Percentiles rank a stretch among this genome's conserved stretches.
These are phyloP conservation scores for Sphaerophoria taeniata DNA, from an alignment of 2,888 invertebrate genomes.

Conservation along the genomic window DNA sequence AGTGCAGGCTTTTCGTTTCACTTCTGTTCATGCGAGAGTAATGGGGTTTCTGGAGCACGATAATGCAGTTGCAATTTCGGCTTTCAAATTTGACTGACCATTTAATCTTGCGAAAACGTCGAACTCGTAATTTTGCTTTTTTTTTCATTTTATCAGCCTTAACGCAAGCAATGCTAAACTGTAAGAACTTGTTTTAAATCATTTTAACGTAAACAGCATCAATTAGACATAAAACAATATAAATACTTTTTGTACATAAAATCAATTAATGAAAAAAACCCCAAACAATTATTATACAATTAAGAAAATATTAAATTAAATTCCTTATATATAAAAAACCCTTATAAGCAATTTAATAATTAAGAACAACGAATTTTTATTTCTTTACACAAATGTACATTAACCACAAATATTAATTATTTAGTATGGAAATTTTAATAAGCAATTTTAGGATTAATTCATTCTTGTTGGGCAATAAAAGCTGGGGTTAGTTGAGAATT, in stretches of 20 bases:
- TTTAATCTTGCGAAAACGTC: too few relatives aligned
- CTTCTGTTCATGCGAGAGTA: too few relatives aligned
- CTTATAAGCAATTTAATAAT: conserved; percentile 55
- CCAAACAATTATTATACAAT: conserved; percentile 42
- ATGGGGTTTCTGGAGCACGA: too few relatives aligned
- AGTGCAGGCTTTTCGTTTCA: too few relatives aligned
- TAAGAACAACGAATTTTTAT: conserved; percentile 69
- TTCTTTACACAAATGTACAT: not conserved
- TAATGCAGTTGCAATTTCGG: too few relatives aligned
- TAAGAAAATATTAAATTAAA: conserved; percentile 2
- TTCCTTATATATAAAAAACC: conserved; percentile 29
- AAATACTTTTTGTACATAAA: not conserved
- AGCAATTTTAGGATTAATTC: conserved; percentile 62
- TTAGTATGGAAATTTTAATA: conserved; percentile 34
- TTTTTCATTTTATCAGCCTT: too few relatives aligned
- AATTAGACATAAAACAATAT: not conserved
- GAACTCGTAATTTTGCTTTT: too few relatives aligned
- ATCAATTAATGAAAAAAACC: not conserved
- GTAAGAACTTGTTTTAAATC: not conserved
- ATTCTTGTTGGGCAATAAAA: conserved; percentile 74
- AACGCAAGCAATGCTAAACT: too few relatives aligned
- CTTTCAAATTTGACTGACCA: too few relatives aligned
- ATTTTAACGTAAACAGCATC: not conserved
- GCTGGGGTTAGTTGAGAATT: conserved; percentile 75
- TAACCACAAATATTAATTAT: not conserved